A percentile compares a stretch with the other conserved stretches of the same genome.
Conservation (phyloP, 2,113 vertebrate genomes). For the Ovis canadensis region DNA sequence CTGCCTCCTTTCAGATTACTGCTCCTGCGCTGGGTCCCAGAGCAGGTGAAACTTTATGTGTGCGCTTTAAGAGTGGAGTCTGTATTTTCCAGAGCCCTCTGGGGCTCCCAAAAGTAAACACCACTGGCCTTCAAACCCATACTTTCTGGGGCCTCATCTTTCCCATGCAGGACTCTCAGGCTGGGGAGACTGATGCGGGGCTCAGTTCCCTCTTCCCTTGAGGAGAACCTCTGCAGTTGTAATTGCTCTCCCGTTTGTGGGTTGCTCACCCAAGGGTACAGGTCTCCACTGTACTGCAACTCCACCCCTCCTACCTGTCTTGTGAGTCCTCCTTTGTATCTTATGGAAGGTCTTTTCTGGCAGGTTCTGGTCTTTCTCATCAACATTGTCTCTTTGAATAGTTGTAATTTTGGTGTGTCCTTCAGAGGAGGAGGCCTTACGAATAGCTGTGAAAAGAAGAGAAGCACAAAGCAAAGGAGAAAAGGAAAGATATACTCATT, state of each 20-base stretch:
- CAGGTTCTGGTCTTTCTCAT: not conserved
- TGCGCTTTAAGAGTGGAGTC: not conserved
- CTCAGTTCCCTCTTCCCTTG: not conserved
- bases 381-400: not conserved
- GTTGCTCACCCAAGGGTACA: not conserved
- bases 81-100: not conserved
- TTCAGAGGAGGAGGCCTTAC: not conserved
- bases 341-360: not conserved
- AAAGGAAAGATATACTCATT: not conserved
- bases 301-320: not conserved
- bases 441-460: not conserved
- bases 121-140: not conserved
- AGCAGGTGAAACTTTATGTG: not conserved
- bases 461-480: not conserved
- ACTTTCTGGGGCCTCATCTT: not conserved
- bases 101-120: not conserved
- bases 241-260: rapidly evolving
- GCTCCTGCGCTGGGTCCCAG: not conserved
- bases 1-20: not conserved
- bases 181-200: not conserved
- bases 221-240: not conserved
- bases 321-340: not conserved
- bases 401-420: not conserved
- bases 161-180: not conserved
- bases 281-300: not conserved